Percentiles rank a stretch among this genome's conserved stretches.
Conservation (phyloP, 2,888 invertebrate genomes). For the Yponomeuta sedellus region DNA sequence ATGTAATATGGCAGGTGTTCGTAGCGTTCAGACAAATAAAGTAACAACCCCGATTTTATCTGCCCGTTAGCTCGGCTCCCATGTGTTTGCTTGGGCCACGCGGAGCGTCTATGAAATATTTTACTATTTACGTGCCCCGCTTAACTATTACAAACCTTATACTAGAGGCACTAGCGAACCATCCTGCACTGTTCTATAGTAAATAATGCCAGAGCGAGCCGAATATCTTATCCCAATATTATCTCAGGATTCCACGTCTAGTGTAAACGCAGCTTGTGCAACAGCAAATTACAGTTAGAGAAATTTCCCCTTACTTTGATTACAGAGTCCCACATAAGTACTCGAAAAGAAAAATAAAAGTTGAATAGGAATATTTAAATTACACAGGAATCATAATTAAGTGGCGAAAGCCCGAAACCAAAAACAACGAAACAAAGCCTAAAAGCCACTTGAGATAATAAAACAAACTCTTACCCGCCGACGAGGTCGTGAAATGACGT, state of each 20-base stretch:
- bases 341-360: too few species aligned
- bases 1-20: slow-evolving; percentile 30
- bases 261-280: too few species aligned
- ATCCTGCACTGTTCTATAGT: too few species aligned
- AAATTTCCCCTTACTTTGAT: too few species aligned
- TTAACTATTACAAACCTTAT: not conserved
- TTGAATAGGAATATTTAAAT: not conserved
- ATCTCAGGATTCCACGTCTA: too few species aligned
- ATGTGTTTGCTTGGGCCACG: slow-evolving; percentile 22
- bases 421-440: not conserved
- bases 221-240: too few species aligned
- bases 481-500: not conserved
- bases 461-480: not conserved
- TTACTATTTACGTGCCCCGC: slow-evolving; percentile 29
- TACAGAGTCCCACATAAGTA: too few species aligned
- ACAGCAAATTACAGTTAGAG: too few species aligned
- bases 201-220: too few species aligned
- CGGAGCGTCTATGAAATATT: slow-evolving; percentile 30
- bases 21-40: slow-evolving; percentile 31
- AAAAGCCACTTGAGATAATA: not conserved
- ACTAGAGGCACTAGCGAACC: not conserved
- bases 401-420: not conserved
- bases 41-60: slow-evolving; percentile 35
- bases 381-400: not conserved
- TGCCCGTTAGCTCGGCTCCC: slow-evolving; percentile 27